Evolutionary conservation across 1,140 invertebrate genomes (phyloP).

Genomic region (Helicoverpa armigera): DNA sequence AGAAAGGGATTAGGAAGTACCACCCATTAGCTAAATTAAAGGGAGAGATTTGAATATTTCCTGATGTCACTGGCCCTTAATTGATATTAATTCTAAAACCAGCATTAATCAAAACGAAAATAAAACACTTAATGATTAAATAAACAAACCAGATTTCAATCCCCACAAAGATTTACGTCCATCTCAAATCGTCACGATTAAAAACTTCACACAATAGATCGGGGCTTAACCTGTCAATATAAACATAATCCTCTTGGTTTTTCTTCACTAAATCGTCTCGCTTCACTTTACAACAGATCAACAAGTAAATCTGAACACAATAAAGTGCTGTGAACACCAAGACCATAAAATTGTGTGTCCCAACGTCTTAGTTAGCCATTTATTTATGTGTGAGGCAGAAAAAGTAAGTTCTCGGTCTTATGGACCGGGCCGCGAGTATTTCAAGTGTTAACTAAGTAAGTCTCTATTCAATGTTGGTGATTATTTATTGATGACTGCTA

Average conservation of each 20-base stretch:
- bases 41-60: too few species aligned
- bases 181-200: slow-evolving; percentile 3
- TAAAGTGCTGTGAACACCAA: slow-evolving; percentile 51
- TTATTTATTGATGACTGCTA: slow-evolving; percentile 40
- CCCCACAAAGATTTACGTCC: not conserved
- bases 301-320: slow-evolving; percentile 54
- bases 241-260: slow-evolving; percentile 23
- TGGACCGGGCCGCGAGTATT: slow-evolving; percentile 44
- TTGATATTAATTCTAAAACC: too few species aligned
- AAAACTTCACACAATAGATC: slow-evolving; percentile 26
- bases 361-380: slow-evolving; percentile 65
- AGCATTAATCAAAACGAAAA: not conserved
- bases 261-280: slow-evolving; percentile 40
- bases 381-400: slow-evolving; percentile 57
- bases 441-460: slow-evolving; percentile 51
- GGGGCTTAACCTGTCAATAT: slow-evolving; percentile 27
- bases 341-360: slow-evolving; percentile 62
- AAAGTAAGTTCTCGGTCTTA: slow-evolving; percentile 51
- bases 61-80: too few species aligned
- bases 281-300: slow-evolving; percentile 50
- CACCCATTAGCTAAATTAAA: too few species aligned
- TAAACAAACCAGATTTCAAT: not conserved
- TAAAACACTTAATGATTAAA: not conserved
- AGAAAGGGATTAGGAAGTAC: too few species aligned
- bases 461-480: slow-evolving; percentile 52